phyloP scores from a whole-genome alignment of 2,888 invertebrate species.

The Parnassius glacialis region DNA sequence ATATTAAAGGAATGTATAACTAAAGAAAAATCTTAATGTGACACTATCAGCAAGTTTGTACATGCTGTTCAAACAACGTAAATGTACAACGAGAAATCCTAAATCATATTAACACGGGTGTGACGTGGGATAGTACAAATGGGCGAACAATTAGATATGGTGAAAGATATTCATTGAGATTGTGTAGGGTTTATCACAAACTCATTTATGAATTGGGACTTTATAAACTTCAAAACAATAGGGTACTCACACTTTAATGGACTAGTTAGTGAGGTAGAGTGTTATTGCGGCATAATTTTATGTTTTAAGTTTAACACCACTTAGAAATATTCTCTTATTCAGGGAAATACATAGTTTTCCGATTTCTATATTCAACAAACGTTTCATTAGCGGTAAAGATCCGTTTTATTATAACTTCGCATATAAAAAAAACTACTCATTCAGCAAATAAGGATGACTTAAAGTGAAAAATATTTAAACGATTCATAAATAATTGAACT shows the following conservation, averaged over 20 bases:
- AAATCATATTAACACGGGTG: slow-evolving; percentile 18
- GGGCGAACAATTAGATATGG: slow-evolving; percentile 5
- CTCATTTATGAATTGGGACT: slow-evolving; percentile 3
- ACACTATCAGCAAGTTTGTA: slow-evolving; percentile 2
- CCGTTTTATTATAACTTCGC: too few species aligned
- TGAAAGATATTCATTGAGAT: slow-evolving; percentile 19
- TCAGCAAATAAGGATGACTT: too few species aligned
- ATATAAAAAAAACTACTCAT: too few species aligned
- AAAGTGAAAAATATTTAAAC: too few species aligned
- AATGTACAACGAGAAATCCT: slow-evolving; percentile 3
- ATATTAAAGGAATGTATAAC: neutral
- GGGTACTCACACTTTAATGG: neutral
- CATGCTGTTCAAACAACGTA: neutral
- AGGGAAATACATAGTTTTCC: too few species aligned
- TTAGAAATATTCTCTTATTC: too few species aligned
- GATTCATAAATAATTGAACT: too few species aligned
- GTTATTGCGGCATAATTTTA: neutral
- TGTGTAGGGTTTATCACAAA: slow-evolving; percentile 2
- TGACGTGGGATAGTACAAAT: slow-evolving; percentile 10
- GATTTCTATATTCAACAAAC: too few species aligned
- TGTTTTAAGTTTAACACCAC: too few species aligned
- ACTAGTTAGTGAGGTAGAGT: neutral
- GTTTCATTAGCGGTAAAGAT: too few species aligned
- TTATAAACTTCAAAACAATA: slow-evolving; percentile 13
- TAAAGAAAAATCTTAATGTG: neutral